A percentile compares a stretch with the other conserved stretches of the same genome.
Conservation (phyloP, 2,113 vertebrate genomes). For the Aleadryas rufinucha region DNA sequence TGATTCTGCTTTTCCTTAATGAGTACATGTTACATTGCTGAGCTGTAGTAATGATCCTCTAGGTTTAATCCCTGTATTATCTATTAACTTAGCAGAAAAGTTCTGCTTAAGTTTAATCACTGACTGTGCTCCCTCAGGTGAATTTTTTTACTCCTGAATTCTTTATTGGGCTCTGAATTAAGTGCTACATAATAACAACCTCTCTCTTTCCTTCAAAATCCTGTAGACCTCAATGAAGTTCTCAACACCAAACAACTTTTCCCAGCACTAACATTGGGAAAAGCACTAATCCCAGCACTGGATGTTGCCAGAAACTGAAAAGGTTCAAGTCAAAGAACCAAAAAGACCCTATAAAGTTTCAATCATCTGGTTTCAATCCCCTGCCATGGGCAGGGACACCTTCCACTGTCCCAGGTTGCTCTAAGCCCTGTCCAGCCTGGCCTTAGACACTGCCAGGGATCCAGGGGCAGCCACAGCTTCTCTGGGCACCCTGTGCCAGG, state of each 20-base stretch:
- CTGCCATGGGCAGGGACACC: neutral
- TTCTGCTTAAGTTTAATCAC: neutral
- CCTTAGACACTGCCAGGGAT: neutral
- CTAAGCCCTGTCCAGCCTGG: neutral
- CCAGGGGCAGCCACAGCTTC: neutral
- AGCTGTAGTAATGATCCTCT: neutral
- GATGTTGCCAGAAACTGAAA: neutral
- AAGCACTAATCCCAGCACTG: too few species aligned
- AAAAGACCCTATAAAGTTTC: neutral
- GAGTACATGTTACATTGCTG: neutral
- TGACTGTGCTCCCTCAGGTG: neutral
- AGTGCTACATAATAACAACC: neutral
- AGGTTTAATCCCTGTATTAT: neutral
- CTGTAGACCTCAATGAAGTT: neutral
- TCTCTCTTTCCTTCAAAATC: neutral
- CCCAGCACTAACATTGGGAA: neutral
- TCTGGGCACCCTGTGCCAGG: neutral
- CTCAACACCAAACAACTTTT: neutral
- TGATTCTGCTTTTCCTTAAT: neutral
- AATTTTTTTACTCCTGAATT: neutral
- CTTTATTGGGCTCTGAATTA: neutral
- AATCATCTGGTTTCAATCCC: rapidly evolving
- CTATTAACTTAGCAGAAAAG: neutral
- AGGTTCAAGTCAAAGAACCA: neutral
- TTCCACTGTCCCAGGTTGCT: rapidly evolving